phyloP scores from a whole-genome alignment of 92 coral and sea anemone genomes.

The Porites rus region DNA sequence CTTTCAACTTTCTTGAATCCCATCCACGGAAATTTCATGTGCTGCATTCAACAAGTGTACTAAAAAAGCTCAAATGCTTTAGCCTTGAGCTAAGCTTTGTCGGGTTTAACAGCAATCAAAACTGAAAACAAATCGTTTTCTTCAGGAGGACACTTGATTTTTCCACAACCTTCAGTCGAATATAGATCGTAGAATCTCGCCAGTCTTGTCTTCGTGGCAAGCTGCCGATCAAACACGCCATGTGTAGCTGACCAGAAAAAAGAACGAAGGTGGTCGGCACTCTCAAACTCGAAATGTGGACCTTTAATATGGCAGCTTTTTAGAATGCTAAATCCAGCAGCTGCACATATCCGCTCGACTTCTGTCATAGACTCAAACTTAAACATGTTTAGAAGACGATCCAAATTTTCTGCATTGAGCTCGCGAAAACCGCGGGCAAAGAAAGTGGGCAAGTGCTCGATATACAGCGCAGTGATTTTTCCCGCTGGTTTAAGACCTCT shows the following conservation, averaged over 20 bases:
- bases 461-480: neutral
- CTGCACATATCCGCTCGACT: neutral
- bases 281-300: neutral
- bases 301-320: neutral
- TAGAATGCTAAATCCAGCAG: conserved; percentile 12
- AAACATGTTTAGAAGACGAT: neutral
- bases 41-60: neutral
- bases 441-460: neutral
- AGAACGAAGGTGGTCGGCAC: neutral
- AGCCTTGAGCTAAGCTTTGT: neutral
- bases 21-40: too few relatives aligned
- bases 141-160: neutral
- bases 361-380: neutral
- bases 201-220: conserved; percentile 2
- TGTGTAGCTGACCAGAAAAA: conserved; percentile 31
- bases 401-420: conserved; percentile 16
- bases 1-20: too few relatives aligned
- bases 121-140: conserved; percentile 3
- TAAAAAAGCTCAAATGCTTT: neutral
- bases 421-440: neutral
- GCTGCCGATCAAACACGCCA: conserved; percentile 11
- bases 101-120: conserved; percentile 8
- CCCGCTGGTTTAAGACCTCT: conserved; percentile 1
- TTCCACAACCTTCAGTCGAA: neutral
- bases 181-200: conserved; percentile 10